A percentile compares a stretch with the other conserved stretches of the same genome.
phyloP scores from a whole-genome alignment of 64 coral and sea anemone genomes.

The Pocillopora damicornis region DNA sequence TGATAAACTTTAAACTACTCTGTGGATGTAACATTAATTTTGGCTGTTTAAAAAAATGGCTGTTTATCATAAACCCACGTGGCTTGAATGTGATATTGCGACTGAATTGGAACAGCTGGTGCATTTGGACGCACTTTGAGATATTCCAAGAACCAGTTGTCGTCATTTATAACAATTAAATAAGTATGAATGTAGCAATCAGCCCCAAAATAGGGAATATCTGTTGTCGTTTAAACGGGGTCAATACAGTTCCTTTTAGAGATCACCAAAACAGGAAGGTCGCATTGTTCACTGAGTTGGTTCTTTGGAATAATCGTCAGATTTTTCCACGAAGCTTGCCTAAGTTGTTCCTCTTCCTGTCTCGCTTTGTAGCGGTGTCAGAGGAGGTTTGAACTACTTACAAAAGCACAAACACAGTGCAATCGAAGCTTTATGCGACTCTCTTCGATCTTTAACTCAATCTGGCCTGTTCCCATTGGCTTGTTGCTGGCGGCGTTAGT shows the following conservation, averaged over 20 bases:
- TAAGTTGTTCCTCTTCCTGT: not conserved
- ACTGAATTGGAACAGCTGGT: not conserved
- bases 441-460: not conserved
- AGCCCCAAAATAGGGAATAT: not conserved
- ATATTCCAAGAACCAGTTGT: not conserved
- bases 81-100: not conserved
- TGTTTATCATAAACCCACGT: not conserved
- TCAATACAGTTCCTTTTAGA: not conserved
- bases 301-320: not conserved
- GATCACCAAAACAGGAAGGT: not conserved
- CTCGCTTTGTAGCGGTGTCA: not conserved
- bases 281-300: not conserved
- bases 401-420: not conserved
- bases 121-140: not conserved
- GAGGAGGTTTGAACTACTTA: not conserved
- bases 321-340: not conserved
- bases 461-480: constrained; percentile 23
- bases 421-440: constrained; percentile 13
- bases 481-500: not conserved
- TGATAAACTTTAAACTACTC: not conserved
- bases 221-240: not conserved
- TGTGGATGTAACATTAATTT: not conserved
- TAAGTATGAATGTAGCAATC: constrained; percentile 14
- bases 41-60: not conserved
- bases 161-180: constrained; percentile 14